phyloP scores from a whole-genome alignment of 2,797 vertebrate species.

The Menidia menidia region DNA sequence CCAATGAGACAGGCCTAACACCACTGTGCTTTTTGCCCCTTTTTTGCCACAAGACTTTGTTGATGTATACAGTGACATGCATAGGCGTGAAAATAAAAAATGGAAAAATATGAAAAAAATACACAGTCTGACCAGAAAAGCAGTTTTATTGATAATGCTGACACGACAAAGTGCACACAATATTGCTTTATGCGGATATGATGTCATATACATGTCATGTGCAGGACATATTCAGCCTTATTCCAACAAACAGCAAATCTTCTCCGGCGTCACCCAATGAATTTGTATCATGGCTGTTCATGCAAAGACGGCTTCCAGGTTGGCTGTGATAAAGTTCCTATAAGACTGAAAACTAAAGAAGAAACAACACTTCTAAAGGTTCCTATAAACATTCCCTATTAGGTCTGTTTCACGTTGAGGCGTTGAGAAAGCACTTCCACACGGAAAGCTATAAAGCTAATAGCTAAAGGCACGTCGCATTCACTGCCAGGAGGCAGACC shows the following conservation, averaged over 20 bases:
- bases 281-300: background rate
- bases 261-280: background rate
- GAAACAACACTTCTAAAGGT: background rate
- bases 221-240: slow-evolving; percentile 46
- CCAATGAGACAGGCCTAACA: too few relatives aligned
- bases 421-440: background rate
- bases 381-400: background rate
- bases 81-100: too few relatives aligned
- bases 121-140: slow-evolving; percentile 29
- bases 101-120: too few relatives aligned
- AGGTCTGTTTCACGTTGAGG: background rate
- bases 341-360: background rate
- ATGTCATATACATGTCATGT: slow-evolving; percentile 21
- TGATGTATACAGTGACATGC: too few relatives aligned
- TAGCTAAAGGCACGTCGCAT: slow-evolving; percentile 46
- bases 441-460: slow-evolving; percentile 21
- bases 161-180: slow-evolving; percentile 27
- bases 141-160: slow-evolving; percentile 63
- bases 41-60: too few relatives aligned
- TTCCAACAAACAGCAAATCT: slow-evolving; percentile 22
- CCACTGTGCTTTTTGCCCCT: too few relatives aligned
- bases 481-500: slow-evolving; percentile 14
- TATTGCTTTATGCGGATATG: slow-evolving; percentile 34
- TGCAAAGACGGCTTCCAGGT: background rate
- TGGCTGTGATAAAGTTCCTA: background rate